Evolutionary conservation across 2,797 vertebrate genomes (phyloP).

Genomic region (Gorsachius magnificus): DNA sequence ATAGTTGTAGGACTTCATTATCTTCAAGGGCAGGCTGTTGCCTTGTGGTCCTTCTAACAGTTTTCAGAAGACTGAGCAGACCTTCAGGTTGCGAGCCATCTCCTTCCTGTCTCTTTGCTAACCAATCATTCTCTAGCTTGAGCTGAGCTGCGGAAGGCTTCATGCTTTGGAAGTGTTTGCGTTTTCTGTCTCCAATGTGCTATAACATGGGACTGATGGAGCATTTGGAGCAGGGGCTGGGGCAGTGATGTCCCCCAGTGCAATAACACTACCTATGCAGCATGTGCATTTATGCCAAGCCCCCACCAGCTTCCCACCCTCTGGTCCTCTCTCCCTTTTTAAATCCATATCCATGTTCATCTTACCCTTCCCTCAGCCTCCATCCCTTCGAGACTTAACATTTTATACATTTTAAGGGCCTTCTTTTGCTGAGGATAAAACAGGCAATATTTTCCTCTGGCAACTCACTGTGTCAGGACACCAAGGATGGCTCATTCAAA

Average conservation of each 20-base stretch:
- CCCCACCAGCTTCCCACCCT: rapidly evolving
- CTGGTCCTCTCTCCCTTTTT: background rate
- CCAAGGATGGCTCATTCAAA: background rate
- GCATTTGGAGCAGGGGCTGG: background rate
- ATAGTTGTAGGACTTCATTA: background rate
- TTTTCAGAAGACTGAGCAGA: background rate
- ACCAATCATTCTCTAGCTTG: rapidly evolving
- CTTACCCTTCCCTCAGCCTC: background rate
- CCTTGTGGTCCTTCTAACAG: background rate
- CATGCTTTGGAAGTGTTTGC: background rate
- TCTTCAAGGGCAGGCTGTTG: background rate
- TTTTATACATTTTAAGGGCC: background rate
- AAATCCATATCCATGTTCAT: rapidly evolving
- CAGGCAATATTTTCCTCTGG: background rate
- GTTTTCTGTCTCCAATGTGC: background rate
- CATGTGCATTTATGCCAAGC: rapidly evolving
- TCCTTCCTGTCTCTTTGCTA: background rate
- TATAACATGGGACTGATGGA: background rate
- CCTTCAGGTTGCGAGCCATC: background rate
- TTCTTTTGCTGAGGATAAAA: background rate
- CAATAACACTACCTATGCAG: too few relatives aligned
- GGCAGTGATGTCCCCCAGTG: background rate
- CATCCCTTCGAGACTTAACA: background rate
- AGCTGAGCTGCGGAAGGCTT: background rate
- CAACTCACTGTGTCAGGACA: background rate